These are phyloP conservation scores for Lampropteryx suffumata DNA, from an alignment of 2,888 invertebrate genomes.

Conservation along the genomic window DNA sequence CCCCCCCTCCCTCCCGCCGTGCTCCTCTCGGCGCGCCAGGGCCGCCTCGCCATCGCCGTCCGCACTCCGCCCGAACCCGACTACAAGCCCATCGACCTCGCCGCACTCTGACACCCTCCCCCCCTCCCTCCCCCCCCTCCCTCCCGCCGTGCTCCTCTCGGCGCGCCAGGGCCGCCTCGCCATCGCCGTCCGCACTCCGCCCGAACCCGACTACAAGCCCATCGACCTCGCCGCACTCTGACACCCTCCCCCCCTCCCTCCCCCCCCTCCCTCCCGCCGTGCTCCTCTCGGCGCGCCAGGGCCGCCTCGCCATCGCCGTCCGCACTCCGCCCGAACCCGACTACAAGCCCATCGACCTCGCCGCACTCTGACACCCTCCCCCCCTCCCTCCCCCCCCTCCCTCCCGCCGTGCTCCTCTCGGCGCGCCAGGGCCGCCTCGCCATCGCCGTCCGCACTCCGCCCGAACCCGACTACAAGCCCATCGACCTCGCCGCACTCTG, in stretches of 20 bases:
- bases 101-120: constrained; percentile 36
- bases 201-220: constrained; percentile 54
- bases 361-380: constrained; percentile 32
- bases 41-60: constrained; percentile 62
- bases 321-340: constrained; percentile 47
- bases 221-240: constrained; percentile 52
- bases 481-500: constrained; percentile 51
- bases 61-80: constrained; percentile 47
- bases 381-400: too few relatives aligned
- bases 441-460: constrained; percentile 57
- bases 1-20: constrained; percentile 77
- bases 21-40: constrained; percentile 61
- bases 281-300: constrained; percentile 61
- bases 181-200: constrained; percentile 57
- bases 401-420: constrained; percentile 8
- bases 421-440: constrained; percentile 59
- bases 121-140: constrained; percentile 54
- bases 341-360: constrained; percentile 62
- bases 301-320: constrained; percentile 62
- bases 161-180: constrained; percentile 56
- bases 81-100: constrained; percentile 62
- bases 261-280: constrained; percentile 77
- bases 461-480: constrained; percentile 54
- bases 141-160: constrained; percentile 77
- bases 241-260: constrained; percentile 31